Evolutionary conservation across 2,888 invertebrate genomes (phyloP).

Genomic region (Loripinus fragilis): DNA sequence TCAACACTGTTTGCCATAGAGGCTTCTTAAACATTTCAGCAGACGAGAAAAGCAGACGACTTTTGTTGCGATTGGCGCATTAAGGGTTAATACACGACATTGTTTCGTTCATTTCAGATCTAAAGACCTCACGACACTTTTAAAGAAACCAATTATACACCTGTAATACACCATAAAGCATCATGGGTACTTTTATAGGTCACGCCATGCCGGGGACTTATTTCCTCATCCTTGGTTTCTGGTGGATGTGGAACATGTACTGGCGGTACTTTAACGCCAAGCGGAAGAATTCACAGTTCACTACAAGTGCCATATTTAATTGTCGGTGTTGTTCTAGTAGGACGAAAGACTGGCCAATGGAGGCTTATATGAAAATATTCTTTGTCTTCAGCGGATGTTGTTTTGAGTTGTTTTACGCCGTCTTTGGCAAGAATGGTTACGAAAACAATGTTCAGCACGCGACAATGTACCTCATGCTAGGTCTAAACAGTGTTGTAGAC

Average conservation of each 20-base stretch:
- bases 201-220: conserved; percentile 84
- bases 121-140: too few relatives aligned
- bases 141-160: too few relatives aligned
- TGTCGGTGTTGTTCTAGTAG: conserved; percentile 61
- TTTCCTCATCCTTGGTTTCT: conserved; percentile 74
- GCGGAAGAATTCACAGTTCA: conserved; percentile 52
- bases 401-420: too few relatives aligned
- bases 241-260: conserved; percentile 71
- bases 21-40: too few relatives aligned
- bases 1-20: too few relatives aligned
- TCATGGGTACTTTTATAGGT: conserved; percentile 83
- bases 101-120: too few relatives aligned
- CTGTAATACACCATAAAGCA: too few relatives aligned
- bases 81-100: too few relatives aligned
- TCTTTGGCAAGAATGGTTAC: conserved; percentile 52
- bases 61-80: too few relatives aligned
- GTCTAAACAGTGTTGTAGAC: conserved; percentile 83
- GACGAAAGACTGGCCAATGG: conserved; percentile 50
- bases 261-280: conserved; percentile 65
- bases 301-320: conserved; percentile 53
- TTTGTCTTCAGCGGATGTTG: conserved; percentile 39
- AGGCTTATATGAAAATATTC: conserved; percentile 48
- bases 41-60: too few relatives aligned
- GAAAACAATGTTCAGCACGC: conserved; percentile 84
- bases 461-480: conserved; percentile 85